A percentile compares a stretch with the other conserved stretches of the same genome.
Evolutionary conservation across 2,797 vertebrate genomes (phyloP).

Genomic region (Apodemus agrarius): DNA sequence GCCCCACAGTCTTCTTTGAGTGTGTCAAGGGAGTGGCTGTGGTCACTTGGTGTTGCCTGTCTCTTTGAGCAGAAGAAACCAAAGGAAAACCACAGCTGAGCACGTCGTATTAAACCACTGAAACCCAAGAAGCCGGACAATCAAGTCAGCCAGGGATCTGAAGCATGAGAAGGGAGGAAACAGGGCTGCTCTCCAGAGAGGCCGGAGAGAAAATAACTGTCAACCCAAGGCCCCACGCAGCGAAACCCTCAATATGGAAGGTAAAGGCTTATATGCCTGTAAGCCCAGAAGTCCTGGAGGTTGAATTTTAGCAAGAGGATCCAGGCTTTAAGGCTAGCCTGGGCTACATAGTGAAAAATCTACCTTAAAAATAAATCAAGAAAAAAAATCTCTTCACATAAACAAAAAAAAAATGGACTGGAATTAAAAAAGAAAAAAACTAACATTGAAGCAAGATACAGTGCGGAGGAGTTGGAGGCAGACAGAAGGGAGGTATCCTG

Average conservation of each 20-base stretch:
- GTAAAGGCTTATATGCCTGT: neutral
- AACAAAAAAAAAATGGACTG: neutral
- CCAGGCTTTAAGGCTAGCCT: neutral
- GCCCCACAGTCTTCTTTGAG: neutral
- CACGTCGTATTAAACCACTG: neutral
- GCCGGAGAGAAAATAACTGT: neutral
- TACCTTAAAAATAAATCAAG: neutral
- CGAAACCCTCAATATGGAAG: neutral
- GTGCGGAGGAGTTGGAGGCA: too few relatives aligned
- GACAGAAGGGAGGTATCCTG: neutral
- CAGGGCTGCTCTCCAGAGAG: neutral
- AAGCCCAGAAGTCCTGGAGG: neutral
- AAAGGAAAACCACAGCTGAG: neutral
- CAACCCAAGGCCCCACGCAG: neutral
- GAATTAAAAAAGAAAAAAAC: neutral
- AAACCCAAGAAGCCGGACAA: neutral
- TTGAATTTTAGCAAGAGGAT: neutral
- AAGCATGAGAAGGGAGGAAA: neutral
- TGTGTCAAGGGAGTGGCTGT: neutral
- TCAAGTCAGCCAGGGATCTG: neutral
- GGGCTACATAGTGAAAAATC: neutral
- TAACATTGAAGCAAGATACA: neutral
- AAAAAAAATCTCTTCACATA: neutral
- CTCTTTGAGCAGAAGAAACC: neutral
- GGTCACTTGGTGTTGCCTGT: neutral